Conservation (phyloP, 2,113 vertebrate species). For the Equus quagga region DNA sequence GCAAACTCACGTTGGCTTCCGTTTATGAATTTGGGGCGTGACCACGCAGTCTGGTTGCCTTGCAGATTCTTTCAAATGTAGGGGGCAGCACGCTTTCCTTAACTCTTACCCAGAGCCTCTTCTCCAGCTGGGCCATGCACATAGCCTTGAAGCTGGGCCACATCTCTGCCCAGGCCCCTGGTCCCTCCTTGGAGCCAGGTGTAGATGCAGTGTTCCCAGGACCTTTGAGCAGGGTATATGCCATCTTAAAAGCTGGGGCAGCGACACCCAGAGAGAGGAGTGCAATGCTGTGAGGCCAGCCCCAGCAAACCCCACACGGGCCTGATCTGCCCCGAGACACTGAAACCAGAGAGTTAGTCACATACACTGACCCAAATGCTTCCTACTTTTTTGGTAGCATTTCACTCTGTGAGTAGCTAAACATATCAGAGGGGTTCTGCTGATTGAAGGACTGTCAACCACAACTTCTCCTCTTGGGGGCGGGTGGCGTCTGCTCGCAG, state of each 20-base stretch:
- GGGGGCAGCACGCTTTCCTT: neutral
- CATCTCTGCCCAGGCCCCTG: neutral
- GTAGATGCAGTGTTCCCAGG: neutral
- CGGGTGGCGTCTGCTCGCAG: neutral
- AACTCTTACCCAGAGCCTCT: neutral
- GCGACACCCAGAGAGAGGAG: neutral
- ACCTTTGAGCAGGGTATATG: neutral
- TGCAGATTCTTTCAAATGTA: neutral
- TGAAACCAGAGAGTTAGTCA: neutral
- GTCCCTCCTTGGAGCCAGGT: neutral
- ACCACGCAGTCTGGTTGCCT: too few relatives aligned
- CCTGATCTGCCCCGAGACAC: neutral
- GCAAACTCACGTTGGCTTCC: neutral
- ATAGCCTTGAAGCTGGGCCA: neutral
- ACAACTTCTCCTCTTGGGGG: neutral
- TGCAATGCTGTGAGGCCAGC: neutral
- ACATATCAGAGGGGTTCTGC: neutral
- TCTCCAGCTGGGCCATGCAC: neutral
- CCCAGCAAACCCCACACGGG: neutral
- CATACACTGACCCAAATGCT: neutral
- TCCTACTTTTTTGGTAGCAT: neutral
- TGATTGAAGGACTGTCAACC: neutral
- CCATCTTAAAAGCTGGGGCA: neutral
- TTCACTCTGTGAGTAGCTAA: neutral
- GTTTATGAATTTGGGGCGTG: neutral